Evolutionary conservation across 2,113 vertebrate genomes (phyloP), one percentile per base, ranked within the genome.

Genomic region (Hippocampus barbouri): DNA sequence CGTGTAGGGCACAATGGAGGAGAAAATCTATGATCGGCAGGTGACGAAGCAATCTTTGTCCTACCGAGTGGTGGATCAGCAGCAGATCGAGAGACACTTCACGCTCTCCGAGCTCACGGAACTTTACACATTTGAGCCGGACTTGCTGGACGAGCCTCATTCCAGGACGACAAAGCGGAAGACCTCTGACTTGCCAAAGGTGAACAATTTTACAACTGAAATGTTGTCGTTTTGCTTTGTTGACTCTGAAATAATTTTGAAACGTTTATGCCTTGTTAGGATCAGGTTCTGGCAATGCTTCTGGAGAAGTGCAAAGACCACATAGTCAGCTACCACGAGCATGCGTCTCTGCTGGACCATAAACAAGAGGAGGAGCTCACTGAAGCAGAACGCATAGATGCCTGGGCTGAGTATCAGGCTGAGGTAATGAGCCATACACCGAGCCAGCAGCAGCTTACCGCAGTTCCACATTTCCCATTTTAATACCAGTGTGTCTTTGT

Each of bases 21-120:
- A 99, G 83, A 99, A 98, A 90, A 98, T 99, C 89, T 99, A 99
- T 15, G 97, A 99, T 67, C 94, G 97, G 0, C 97, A 99, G 89
- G 96, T 99, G 65, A 95, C 96, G 2, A 99, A 99, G 81, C 96
- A 98, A 92, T 99, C 97, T 0, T 73, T 99, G 18, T 96, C 97
- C 23, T 95, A 93, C 82, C 92, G 97, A 54, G 97, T 99, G 64
- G 94, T 99, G 16, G 97, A 99, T 85, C 96, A 96, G 63, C 97
- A 99, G 76, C 97, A 99, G 87, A 95, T 98, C 15, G 94, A 99
- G 75, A 92, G 97, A 5, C 97, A 99, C 80, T 99, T 98, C 83
- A 99, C 97, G 15, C 95, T 96, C 83, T 94, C 93, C 66, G 96
- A 99, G 74, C 94, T 99, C 69, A 95, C 93, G 0, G 97, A 99